Evolutionary conservation across 2,888 invertebrate genomes (phyloP).

Genomic region (Cheilosia vulpina): DNA sequence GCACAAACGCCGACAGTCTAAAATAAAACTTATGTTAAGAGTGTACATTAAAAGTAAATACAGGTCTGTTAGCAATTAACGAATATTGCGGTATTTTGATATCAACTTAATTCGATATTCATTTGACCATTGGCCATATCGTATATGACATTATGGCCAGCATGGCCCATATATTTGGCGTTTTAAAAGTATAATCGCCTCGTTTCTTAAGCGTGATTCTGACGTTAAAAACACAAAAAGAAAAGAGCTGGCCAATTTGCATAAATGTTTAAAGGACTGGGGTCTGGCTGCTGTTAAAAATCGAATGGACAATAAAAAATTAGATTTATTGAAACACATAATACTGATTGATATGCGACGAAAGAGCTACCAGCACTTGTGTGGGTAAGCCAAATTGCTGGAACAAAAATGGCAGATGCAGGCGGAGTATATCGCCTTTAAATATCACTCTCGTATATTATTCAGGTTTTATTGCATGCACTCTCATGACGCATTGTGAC

Average conservation of each 20-base stretch:
- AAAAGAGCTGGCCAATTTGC: constrained; percentile 40
- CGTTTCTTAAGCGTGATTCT: constrained; percentile 31
- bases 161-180: constrained; percentile 61
- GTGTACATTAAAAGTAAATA: constrained; percentile 64
- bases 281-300: constrained; percentile 32
- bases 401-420: constrained; percentile 17
- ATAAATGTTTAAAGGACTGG: constrained; percentile 36
- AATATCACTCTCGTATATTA: background rate
- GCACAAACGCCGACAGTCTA: constrained; percentile 15
- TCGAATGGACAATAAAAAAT: constrained; percentile 62
- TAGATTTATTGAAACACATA: constrained; percentile 70
- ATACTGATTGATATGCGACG: constrained; percentile 70
- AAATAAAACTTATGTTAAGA: constrained; percentile 49
- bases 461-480: background rate
- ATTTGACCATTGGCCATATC: constrained; percentile 51
- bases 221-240: constrained; percentile 4
- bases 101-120: constrained; percentile 63
- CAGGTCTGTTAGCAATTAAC: constrained; percentile 44
- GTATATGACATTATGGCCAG: constrained; percentile 59
- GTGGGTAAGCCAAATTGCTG: background rate
- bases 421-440: background rate
- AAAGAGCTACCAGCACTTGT: constrained; percentile 6
- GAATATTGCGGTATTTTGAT: constrained; percentile 54
- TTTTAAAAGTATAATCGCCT: constrained; percentile 56
- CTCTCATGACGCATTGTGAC: background rate